phyloP scores from a whole-genome alignment of 2,113 vertebrate genomes.

The Sporophila hypoxantha region DNA sequence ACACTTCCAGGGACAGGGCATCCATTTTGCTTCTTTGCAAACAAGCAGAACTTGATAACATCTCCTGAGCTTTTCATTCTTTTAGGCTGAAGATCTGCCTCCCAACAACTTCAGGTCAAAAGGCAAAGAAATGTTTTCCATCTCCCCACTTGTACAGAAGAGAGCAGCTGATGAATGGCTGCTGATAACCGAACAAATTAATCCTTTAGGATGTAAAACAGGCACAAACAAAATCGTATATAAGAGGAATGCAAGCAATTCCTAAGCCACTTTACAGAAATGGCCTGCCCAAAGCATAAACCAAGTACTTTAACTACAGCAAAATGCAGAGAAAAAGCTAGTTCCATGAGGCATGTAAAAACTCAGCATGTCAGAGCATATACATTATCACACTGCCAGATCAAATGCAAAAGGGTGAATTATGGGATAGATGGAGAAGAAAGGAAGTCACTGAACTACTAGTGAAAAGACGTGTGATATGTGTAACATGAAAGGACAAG shows the following conservation, averaged over 20 bases:
- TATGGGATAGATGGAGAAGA: not conserved
- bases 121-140: not conserved
- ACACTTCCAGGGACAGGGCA: not conserved
- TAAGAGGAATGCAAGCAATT: not conserved
- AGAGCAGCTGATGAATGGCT: not conserved
- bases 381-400: not conserved
- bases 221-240: not conserved
- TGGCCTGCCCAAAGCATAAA: not conserved
- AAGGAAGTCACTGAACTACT: not conserved
- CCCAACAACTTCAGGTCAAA: not conserved
- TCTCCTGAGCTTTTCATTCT: not conserved
- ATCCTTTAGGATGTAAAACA: not conserved
- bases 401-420: not conserved
- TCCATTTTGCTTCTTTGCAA: not conserved
- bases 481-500: not conserved
- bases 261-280: not conserved
- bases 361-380: not conserved
- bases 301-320: not conserved
- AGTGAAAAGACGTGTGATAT: not conserved
- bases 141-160: not conserved
- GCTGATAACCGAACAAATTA: not conserved
- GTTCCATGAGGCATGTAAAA: not conserved
- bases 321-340: not conserved
- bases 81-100: not conserved
- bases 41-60: not conserved